phyloP scores from a whole-genome alignment of 2,113 vertebrate genomes.

The Hippoglossus stenolepis region DNA sequence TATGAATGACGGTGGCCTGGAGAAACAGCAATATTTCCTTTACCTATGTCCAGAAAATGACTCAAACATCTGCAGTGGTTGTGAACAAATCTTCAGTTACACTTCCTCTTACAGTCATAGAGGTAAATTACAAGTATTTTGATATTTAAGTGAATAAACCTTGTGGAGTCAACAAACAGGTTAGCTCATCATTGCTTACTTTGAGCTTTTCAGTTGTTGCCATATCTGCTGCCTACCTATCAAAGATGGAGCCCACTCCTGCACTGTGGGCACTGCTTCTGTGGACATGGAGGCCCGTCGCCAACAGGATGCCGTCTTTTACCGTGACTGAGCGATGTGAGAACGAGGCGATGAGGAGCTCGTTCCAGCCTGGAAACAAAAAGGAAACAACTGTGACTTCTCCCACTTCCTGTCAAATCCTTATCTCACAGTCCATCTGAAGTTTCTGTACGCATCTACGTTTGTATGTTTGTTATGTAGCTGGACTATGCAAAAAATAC shows the following conservation, averaged over 20 bases:
- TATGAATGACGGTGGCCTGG: too few species aligned
- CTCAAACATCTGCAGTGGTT: too few species aligned
- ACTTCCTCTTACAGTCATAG: too few species aligned
- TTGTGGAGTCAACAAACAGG: too few species aligned
- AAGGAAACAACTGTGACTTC: slow-evolving; percentile 13
- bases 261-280: slow-evolving; percentile 95
- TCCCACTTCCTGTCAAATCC: neutral
- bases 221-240: slow-evolving; percentile 81
- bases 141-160: too few species aligned
- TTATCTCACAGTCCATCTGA: neutral
- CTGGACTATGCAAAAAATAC: too few species aligned
- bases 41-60: too few species aligned
- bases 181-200: neutral
- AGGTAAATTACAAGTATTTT: too few species aligned
- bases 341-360: slow-evolving; percentile 95
- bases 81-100: too few species aligned
- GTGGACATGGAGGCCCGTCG: slow-evolving; percentile 93
- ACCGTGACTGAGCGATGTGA: slow-evolving; percentile 95
- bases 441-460: neutral
- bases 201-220: neutral
- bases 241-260: slow-evolving; percentile 96
- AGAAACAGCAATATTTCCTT: too few species aligned
- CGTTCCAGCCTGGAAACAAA: slow-evolving; percentile 90
- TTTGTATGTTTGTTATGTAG: neutral
- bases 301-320: slow-evolving; percentile 94